Evolutionary conservation across 2,797 vertebrate species (phyloP), one percentile per base, ranked within the genome.

Genomic region (Myotis vivesi): DNA sequence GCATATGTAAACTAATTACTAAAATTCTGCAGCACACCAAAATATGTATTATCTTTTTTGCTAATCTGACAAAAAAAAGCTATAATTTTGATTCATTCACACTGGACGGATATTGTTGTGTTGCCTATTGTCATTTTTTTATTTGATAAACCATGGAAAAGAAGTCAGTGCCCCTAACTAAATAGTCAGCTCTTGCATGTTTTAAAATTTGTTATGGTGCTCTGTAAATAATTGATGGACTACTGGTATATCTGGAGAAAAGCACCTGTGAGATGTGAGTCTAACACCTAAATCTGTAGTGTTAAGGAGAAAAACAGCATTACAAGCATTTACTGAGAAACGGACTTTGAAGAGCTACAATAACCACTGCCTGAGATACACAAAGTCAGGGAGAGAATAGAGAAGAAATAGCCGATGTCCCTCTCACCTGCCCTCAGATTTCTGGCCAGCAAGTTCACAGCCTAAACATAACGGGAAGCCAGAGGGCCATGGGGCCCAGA

Each of bases 381-480:
- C 41, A 77, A 71, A 90, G 53, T 79, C 3, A 51, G 9, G 9
- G 7, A 76, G 2, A 53, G 6, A 41, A 57, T 1, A 46, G 12
- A 33, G 22, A 53, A 38, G 17, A 62, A 22, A 66, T 41, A 20
- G 5, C 16, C 38, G 28, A 7, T 30, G 6, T 44, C 38, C 8
- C 6, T 46, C 23, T 41, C 3, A 1, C 5, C 1, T 17, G 17
- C 1, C 6, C 28, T 46, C 53, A 41, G 8, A 11, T 79, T 11
- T 71, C 13, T 57, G 19, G 3, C 44, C 22, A 51, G 49, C 91
- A 51, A 62, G n/a, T 79, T 11, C 4, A 33, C 6, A 68, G 9
- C 8, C 36, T 72, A 36, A 62, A 36, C n/a, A 17, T 12, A 30
- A 68, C 10, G 83, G 20, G 15, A 71, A 89, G 6, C 10, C 19